These are phyloP conservation scores for Sebastolobus alascanus DNA, from an alignment of 2,797 vertebrate genomes.

Conservation along the genomic window DNA sequence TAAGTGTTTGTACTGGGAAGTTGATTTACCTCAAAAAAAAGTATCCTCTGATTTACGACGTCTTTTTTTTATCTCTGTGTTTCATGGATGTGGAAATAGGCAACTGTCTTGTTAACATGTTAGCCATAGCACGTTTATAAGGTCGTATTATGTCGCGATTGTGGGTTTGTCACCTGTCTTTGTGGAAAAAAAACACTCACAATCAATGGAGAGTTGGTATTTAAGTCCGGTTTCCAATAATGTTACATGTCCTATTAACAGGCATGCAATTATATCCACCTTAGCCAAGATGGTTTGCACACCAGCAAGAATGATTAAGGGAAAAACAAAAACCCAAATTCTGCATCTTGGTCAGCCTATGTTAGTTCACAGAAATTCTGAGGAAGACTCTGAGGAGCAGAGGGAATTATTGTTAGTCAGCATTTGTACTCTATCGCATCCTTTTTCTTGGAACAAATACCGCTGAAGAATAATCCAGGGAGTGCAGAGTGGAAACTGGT, in stretches of 20 bases:
- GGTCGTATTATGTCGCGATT: no score
- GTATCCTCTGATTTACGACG: no score
- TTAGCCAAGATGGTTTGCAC: constrained; percentile 7
- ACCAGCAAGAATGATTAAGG: background rate
- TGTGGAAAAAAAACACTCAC: no score
- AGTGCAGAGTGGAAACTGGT: constrained; percentile 20
- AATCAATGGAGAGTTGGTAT: no score
- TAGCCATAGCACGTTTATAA: no score
- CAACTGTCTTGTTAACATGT: no score
- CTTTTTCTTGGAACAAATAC: background rate
- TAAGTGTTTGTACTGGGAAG: no score
- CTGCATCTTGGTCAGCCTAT: background rate
- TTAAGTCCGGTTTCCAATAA: background rate
- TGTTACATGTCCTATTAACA: background rate
- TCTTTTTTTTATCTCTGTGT: no score
- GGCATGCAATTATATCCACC: background rate
- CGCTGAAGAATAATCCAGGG: background rate
- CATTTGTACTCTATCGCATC: background rate
- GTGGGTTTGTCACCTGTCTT: no score
- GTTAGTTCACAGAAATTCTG: background rate
- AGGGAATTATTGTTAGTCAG: constrained; percentile 13
- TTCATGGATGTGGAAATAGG: no score
- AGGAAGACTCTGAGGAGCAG: background rate
- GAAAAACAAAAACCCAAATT: background rate
- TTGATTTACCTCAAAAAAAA: no score